Evolutionary conservation across 2,888 invertebrate species (phyloP).

Genomic region (Amphipoea oculea): DNA sequence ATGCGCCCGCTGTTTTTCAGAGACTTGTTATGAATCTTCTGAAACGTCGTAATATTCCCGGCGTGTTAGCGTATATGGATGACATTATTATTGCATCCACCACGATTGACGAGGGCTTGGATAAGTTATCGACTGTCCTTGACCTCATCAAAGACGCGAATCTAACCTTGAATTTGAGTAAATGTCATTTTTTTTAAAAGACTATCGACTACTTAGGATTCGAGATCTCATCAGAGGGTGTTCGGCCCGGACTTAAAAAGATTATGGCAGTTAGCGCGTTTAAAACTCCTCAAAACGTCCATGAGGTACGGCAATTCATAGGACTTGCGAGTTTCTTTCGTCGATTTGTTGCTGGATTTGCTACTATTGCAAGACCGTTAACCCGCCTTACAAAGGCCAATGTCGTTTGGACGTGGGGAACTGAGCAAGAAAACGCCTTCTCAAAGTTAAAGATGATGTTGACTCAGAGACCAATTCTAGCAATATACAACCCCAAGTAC

Average conservation of each 20-base stretch:
- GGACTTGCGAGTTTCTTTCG: constrained; percentile 1
- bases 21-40: neutral
- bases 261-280: neutral
- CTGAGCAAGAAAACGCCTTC: neutral
- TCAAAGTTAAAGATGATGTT: neutral
- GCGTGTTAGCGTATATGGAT: no score
- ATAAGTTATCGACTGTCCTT: neutral
- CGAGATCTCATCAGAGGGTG: neutral
- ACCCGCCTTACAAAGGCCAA: neutral
- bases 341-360: constrained; percentile 1
- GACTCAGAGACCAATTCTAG: no score
- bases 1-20: neutral
- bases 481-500: neutral
- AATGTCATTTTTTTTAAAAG: constrained; percentile 1
- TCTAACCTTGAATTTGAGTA: neutral
- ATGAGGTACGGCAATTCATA: no score
- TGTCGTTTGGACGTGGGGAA: neutral
- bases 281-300: constrained; percentile 1
- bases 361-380: neutral
- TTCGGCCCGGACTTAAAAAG: neutral
- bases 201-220: neutral
- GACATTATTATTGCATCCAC: no score
- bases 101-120: no score
- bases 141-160: neutral
- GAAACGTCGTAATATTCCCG: neutral